Evolutionary conservation across 1,140 invertebrate species (phyloP).

Genomic region (Capitella teleta): DNA sequence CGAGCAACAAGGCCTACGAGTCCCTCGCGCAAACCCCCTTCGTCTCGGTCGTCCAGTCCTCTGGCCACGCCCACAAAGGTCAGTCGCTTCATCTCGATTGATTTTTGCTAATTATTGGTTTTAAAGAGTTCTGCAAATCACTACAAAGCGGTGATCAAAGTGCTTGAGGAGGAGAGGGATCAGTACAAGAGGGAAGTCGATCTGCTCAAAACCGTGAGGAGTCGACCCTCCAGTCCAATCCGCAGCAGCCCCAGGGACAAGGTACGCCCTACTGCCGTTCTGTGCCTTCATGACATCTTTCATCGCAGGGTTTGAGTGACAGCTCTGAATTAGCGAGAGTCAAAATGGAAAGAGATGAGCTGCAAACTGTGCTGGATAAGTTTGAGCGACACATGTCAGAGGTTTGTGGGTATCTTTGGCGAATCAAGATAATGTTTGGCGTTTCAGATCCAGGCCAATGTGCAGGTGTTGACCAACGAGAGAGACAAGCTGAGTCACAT

Average conservation of each 20-base stretch:
- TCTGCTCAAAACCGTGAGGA: conserved; percentile 20
- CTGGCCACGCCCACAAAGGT: too few relatives aligned
- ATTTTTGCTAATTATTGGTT: too few relatives aligned
- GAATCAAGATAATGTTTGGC: background rate
- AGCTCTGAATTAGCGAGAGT: conserved; percentile 25
- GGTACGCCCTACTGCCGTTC: background rate
- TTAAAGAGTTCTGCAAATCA: background rate
- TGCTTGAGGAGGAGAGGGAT: conserved; percentile 37
- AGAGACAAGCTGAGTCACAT: conserved; percentile 36
- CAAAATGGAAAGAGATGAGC: conserved; percentile 37
- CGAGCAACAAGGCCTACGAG: too few relatives aligned
- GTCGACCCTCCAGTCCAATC: conserved; percentile 18
- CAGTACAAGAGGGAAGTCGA: conserved; percentile 38
- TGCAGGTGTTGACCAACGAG: conserved; percentile 38
- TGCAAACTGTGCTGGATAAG: conserved; percentile 37
- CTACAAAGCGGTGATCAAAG: conserved; percentile 5
- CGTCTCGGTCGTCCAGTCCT: background rate
- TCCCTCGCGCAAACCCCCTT: too few relatives aligned
- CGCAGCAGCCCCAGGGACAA: too few relatives aligned
- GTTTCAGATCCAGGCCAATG: conserved; percentile 40
- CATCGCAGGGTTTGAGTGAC: background rate
- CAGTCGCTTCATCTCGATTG: too few relatives aligned
- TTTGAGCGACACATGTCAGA: conserved; percentile 42
- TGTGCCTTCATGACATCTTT: background rate
- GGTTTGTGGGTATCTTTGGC: conserved; percentile 16